phyloP scores from a whole-genome alignment of 2,888 invertebrate species.

The Drosophila demipolita region DNA sequence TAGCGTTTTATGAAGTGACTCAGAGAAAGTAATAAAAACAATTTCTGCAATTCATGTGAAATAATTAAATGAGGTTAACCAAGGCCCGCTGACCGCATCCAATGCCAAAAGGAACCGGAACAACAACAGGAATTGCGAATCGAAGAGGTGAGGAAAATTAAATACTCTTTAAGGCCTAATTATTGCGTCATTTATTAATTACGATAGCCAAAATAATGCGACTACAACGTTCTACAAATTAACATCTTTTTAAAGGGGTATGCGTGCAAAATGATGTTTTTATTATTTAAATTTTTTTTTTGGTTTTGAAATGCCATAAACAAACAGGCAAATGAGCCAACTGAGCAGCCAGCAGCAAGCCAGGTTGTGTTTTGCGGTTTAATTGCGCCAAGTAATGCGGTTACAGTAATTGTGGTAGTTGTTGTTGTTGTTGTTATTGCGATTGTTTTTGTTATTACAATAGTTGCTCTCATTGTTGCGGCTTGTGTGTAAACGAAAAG shows the following conservation, averaged over 20 bases:
- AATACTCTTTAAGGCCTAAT: conserved; percentile 36
- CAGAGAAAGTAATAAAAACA: conserved; percentile 31
- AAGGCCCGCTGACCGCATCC: conserved; percentile 37
- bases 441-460: conserved; percentile 25
- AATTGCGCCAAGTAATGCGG: conserved; percentile 78
- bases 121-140: neutral
- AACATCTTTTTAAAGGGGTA: conserved; percentile 34
- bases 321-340: conserved; percentile 31
- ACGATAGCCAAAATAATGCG: conserved; percentile 53
- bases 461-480: conserved; percentile 73
- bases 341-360: conserved; percentile 18
- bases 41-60: conserved; percentile 71
- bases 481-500: conserved; percentile 64
- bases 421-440: conserved; percentile 28
- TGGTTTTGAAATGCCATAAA: conserved; percentile 39
- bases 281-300: conserved; percentile 1
- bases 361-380: conserved; percentile 64
- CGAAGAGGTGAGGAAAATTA: neutral
- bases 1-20: conserved; percentile 64
- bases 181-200: conserved; percentile 55
- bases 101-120: conserved; percentile 17
- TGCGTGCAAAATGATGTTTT: conserved; percentile 6
- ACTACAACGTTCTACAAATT: conserved; percentile 41
- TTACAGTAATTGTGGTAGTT: conserved; percentile 45
- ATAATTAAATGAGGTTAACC: conserved; percentile 58